Evolutionary conservation across 92 coral and sea anemone species (phyloP).

Genomic region (Heliopora coerulea): DNA sequence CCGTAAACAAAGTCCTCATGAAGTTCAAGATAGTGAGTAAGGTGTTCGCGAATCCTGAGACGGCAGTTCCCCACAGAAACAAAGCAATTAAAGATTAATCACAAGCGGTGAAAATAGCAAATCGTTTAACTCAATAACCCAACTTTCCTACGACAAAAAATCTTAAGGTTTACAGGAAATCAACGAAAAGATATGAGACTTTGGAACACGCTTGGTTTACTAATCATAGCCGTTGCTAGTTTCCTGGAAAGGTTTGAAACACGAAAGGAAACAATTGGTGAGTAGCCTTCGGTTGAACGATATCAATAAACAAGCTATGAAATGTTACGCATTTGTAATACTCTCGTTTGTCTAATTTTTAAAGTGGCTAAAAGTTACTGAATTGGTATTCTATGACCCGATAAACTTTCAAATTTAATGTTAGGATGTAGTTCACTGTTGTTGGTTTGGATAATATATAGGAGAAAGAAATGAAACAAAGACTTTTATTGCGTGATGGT

Average conservation of each 20-base stretch:
- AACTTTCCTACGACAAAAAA: background rate
- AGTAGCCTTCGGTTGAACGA: background rate
- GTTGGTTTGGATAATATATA: no score
- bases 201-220: background rate
- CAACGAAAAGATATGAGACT: background rate
- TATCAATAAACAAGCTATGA: no score
- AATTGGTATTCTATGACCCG: background rate
- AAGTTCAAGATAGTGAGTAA: no score
- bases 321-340: background rate
- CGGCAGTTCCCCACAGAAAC: no score
- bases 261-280: slow-evolving; percentile 22
- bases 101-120: slow-evolving; percentile 1
- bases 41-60: no score
- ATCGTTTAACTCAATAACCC: background rate
- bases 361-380: background rate
- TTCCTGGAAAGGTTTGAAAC: background rate
- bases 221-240: background rate
- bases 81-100: slow-evolving; percentile 22
- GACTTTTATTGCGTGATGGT: no score
- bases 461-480: no score
- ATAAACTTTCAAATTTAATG: no score
- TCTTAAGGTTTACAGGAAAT: background rate
- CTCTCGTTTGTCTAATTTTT: background rate
- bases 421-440: no score
- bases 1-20: no score